Conservation (phyloP, 2,888 invertebrate species). For the Campoplex nolae region DNA sequence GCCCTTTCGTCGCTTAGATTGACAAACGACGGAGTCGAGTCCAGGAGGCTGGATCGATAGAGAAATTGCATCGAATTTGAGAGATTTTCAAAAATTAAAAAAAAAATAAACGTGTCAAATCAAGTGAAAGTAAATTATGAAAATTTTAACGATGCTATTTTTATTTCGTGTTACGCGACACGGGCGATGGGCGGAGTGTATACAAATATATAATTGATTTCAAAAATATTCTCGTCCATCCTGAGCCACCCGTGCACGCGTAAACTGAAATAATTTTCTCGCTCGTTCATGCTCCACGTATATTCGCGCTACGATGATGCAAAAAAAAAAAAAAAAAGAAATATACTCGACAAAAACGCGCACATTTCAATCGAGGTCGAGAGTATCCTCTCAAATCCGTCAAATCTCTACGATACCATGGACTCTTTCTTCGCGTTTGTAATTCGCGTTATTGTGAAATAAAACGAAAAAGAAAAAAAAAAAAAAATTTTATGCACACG, state of each 20-base stretch:
- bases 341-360: conserved; percentile 23
- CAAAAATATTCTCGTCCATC: conserved; percentile 59
- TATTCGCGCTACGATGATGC: conserved; percentile 20
- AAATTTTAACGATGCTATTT: conserved; percentile 19
- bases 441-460: neutral
- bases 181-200: conserved; percentile 65
- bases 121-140: neutral
- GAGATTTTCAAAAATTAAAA: conserved; percentile 5
- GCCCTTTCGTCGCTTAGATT: conserved; percentile 9
- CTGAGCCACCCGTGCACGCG: conserved; percentile 70
- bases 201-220: neutral
- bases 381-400: conserved; percentile 31
- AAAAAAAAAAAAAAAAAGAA: neutral
- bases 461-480: neutral
- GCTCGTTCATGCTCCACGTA: neutral
- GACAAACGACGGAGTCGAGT: conserved; percentile 33
- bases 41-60: conserved; percentile 67
- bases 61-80: conserved; percentile 27
- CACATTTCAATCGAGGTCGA: conserved; percentile 34
- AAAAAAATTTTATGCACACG: neutral
- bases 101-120: neutral
- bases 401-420: conserved; percentile 57
- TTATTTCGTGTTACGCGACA: conserved; percentile 53
- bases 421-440: conserved; percentile 45
- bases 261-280: conserved; percentile 47